Evolutionary conservation across 2,797 vertebrate species (phyloP).

Genomic region (Myotis vivesi): DNA sequence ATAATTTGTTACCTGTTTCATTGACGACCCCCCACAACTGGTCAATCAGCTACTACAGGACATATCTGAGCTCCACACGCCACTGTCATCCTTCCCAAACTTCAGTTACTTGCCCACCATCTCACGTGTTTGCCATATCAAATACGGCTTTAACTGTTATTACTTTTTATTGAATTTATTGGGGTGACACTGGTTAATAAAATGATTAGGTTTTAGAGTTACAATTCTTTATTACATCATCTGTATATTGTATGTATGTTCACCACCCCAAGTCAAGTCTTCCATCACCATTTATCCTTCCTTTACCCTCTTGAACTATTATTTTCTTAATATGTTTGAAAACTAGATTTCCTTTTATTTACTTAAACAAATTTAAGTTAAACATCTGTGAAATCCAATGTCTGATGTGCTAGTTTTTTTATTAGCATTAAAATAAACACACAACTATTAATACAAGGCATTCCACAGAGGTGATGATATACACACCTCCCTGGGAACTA

Average conservation of each 20-base stretch:
- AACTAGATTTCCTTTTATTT: background rate
- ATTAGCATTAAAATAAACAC: background rate
- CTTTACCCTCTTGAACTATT: background rate
- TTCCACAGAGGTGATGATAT: background rate
- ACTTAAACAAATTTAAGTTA: background rate
- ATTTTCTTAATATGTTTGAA: background rate
- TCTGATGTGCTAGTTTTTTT: background rate
- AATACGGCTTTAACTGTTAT: background rate
- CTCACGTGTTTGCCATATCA: rapidly evolving
- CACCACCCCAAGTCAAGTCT: background rate
- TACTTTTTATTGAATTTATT: background rate
- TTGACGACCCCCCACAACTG: background rate
- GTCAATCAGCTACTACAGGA: background rate
- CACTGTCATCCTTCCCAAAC: background rate
- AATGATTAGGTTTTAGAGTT: background rate
- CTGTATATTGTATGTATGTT: background rate
- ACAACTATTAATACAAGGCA: background rate
- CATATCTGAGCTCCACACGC: rapidly evolving
- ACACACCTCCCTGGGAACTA: rapidly evolving
- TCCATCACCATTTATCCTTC: background rate
- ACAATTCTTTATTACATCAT: background rate
- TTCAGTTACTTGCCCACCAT: background rate
- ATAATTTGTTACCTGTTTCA: background rate
- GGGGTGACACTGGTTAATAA: background rate
- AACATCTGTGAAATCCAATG: background rate